A percentile compares a stretch with the other conserved stretches of the same genome.
phyloP scores from a whole-genome alignment of 2,888 invertebrate genomes.

The Anodontia alba region DNA sequence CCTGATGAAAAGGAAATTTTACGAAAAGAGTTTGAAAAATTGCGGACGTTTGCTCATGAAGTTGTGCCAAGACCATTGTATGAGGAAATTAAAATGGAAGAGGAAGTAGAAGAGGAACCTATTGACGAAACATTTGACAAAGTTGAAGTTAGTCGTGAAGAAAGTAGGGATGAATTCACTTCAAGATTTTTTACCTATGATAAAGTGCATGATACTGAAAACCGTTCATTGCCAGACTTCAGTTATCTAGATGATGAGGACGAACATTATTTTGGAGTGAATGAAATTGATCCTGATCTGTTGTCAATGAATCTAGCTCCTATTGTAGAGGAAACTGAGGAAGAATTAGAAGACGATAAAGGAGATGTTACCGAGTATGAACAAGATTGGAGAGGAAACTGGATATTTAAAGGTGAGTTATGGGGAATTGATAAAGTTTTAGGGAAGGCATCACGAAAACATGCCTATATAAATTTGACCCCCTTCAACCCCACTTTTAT shows the following conservation, averaged over 20 bases:
- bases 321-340: conserved; percentile 78
- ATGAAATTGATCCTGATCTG: conserved; percentile 79
- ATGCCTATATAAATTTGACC: too few species aligned
- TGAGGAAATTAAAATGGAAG: conserved; percentile 63
- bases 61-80: conserved; percentile 63
- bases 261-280: conserved; percentile 71
- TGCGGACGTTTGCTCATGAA: conserved; percentile 71
- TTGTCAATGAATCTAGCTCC: conserved; percentile 78
- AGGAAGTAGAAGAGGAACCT: conserved; percentile 59
- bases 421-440: too few species aligned
- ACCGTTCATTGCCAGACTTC: conserved; percentile 69
- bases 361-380: conserved; percentile 47
- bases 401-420: conserved; percentile 74
- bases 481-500: too few species aligned
- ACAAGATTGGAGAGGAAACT: conserved; percentile 72
- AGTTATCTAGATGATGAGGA: conserved; percentile 75
- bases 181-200: conserved; percentile 68
- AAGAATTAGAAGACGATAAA: conserved; percentile 72
- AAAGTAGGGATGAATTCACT: conserved; percentile 68
- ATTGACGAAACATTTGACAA: conserved; percentile 69
- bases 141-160: conserved; percentile 63
- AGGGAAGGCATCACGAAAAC: too few species aligned
- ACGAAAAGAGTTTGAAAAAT: conserved; percentile 70
- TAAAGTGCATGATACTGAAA: conserved; percentile 64
- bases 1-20: conserved; percentile 58